Base-by-base conservation (phyloP, 2,797 vertebrate genomes). In the Centroberyx gerrardi region DNA sequence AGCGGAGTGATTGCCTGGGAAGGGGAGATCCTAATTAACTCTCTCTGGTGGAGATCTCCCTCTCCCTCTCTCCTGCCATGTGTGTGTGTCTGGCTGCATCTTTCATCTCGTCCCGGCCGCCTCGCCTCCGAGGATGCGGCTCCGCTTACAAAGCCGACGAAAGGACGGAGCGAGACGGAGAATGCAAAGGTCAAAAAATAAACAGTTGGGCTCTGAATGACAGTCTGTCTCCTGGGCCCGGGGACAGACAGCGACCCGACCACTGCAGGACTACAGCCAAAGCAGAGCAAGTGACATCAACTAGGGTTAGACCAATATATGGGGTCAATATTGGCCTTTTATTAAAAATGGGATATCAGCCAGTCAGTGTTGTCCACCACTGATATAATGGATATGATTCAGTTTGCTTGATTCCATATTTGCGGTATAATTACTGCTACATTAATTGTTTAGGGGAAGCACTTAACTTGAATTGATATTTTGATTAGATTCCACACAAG, bases 181-280 rank as follows among this genome's bases (percentile, higher is more conserved):
- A 86, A 90, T 78, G 81, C 88, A 93, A 94, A 93, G 91, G 91
- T 93, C 87, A 92, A 89, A 91, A 91, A 90, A 91, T 89, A 94
- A 91, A 93, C 86, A 87, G 80, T 80, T 70, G 27, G n/a, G 63
- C 69, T 62, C 62, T 83, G 84, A 89, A 87, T 91, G 88, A 82
- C 89, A 84, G 83, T 72, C 54, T 71, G 55, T 70, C 87, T 85
- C 86, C 49, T 3, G 40, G 76, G 84, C 78, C 83, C 33, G 18
- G 22, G 86, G 68, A 80, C 72, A 38, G 72, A 78, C 62, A 52
- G 56, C 61, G 62, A 75, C 76, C 22, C 48, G 6, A 52, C 63
- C 82, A 68, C 66, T 78, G 63, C 55, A 61, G 63, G 68, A 65
- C 59, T 61, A 44, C 36, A 75, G 78, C 40, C 12, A 13, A 17